Evolutionary conservation across 2,113 vertebrate species (phyloP).

Genomic region (Cettia cetti): DNA sequence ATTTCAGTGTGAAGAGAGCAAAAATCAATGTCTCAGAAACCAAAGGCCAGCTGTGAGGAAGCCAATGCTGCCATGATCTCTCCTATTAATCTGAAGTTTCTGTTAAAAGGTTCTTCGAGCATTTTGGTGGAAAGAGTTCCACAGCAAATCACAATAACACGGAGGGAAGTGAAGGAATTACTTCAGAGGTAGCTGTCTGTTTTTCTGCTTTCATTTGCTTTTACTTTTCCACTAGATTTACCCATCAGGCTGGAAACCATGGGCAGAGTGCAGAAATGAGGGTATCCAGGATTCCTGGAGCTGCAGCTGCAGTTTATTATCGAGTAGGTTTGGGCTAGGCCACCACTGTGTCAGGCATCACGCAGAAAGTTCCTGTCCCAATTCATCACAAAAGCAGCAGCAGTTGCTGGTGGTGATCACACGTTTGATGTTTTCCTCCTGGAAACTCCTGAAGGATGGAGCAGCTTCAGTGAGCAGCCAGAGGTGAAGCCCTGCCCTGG

Average conservation of each 20-base stretch:
- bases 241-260: background rate
- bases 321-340: rapidly evolving
- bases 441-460: background rate
- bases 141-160: background rate
- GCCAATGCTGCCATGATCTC: background rate
- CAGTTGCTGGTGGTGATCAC: background rate
- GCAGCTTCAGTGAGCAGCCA: background rate
- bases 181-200: background rate
- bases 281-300: background rate
- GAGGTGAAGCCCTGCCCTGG: background rate
- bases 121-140: background rate
- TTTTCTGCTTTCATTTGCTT: background rate
- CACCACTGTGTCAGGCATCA: background rate
- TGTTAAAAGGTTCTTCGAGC: background rate
- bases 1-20: background rate
- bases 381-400: background rate
- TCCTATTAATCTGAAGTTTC: background rate
- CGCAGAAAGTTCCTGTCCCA: background rate
- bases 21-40: background rate
- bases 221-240: background rate
- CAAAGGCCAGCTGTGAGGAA: background rate
- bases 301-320: background rate
- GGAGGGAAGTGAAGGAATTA: background rate
- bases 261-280: background rate
- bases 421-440: background rate